phyloP scores from a whole-genome alignment of 2,888 invertebrate species.

The Melangyna quadrimaculata region DNA sequence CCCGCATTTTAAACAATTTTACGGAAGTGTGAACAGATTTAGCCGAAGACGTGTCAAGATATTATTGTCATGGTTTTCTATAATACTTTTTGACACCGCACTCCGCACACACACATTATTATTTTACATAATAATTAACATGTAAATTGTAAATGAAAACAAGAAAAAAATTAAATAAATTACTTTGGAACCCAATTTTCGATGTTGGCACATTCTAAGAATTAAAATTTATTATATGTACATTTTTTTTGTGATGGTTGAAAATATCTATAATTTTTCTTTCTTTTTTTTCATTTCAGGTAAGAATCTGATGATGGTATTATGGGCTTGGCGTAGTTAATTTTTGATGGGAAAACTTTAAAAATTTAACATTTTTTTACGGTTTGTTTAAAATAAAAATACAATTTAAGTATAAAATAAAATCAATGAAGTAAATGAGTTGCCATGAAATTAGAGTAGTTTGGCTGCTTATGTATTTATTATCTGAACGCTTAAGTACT shows the following conservation, averaged over 20 bases:
- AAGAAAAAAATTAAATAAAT: slow-evolving; percentile 21
- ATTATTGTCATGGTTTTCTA: not conserved
- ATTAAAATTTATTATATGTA: slow-evolving; percentile 7
- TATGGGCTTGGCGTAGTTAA: not conserved
- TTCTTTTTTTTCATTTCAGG: slow-evolving; percentile 25
- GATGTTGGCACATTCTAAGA: slow-evolving; percentile 14
- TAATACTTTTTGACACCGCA: slow-evolving; percentile 3
- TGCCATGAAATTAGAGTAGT: not conserved
- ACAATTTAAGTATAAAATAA: not conserved
- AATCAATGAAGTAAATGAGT: not conserved
- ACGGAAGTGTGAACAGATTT: slow-evolving; percentile 36
- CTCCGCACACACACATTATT: not conserved
- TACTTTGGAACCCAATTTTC: not conserved
- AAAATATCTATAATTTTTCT: not conserved
- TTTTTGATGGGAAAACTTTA: not conserved
- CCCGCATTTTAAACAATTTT: not conserved
- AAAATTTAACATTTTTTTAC: not conserved
- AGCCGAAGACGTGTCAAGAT: slow-evolving; percentile 17
- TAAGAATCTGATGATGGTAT: not conserved
- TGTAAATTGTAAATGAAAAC: slow-evolving; percentile 36
- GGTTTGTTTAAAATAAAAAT: slow-evolving; percentile 10
- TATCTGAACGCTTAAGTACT: not conserved
- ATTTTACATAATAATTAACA: slow-evolving; percentile 12
- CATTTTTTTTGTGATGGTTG: not conserved
- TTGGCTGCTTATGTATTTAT: not conserved